Evolutionary conservation across 2,797 vertebrate genomes (phyloP).

Genomic region (Coracias cyanogaster): DNA sequence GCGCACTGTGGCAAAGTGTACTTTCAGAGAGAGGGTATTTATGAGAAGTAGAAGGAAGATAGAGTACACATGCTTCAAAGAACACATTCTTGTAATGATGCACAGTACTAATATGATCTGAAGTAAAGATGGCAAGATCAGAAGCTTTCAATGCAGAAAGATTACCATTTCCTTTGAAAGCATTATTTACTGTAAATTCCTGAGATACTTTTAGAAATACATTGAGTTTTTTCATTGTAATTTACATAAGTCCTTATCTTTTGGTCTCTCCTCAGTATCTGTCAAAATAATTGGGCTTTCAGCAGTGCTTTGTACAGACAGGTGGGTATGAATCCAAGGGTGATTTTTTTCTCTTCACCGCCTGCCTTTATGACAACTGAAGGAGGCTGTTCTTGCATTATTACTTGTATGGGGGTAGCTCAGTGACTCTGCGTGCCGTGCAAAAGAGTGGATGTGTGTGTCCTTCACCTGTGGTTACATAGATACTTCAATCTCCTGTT

Average conservation of each 20-base stretch:
- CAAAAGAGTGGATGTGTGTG: neutral
- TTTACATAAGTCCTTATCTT: constrained; percentile 28
- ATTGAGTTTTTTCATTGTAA: constrained; percentile 4
- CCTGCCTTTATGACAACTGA: neutral
- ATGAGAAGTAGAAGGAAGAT: constrained; percentile 54
- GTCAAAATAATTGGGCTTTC: constrained; percentile 37
- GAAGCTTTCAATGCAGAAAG: constrained; percentile 44
- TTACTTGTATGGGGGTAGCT: neutral
- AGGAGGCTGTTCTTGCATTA: neutral
- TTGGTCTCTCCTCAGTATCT: neutral
- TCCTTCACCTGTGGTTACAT: neutral
- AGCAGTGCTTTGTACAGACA: neutral
- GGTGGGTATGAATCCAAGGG: neutral
- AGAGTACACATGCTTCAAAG: constrained; percentile 60
- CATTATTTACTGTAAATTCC: constrained; percentile 58
- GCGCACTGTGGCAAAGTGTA: constrained; percentile 15
- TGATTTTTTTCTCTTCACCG: constrained; percentile 7
- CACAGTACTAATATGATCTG: constrained; percentile 36
- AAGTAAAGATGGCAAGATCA: constrained; percentile 57
- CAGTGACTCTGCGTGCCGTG: neutral
- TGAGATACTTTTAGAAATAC: constrained; percentile 11
- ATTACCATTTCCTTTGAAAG: constrained; percentile 59
- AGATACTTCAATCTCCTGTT: neutral
- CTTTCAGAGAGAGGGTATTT: constrained; percentile 43
- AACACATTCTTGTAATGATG: constrained; percentile 62